phyloP scores from a whole-genome alignment of 2,113 vertebrate species.

The Corydoras sp. region DNA sequence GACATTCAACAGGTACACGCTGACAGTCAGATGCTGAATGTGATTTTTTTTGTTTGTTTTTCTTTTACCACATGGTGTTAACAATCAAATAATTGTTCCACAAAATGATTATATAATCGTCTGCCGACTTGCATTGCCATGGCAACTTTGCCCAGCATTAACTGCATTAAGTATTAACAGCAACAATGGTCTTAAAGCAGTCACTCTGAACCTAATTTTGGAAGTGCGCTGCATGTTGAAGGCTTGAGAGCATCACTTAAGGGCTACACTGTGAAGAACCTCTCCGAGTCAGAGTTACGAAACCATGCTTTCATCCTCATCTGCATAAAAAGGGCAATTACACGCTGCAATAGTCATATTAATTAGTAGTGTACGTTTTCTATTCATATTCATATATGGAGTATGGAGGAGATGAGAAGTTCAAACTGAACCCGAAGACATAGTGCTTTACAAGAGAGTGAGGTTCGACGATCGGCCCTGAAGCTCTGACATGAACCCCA shows the following conservation, averaged over 20 bases:
- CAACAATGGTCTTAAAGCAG: no score
- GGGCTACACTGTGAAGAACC: constrained; percentile 41
- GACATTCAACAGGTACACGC: no score
- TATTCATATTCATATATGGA: constrained; percentile 37
- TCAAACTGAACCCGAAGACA: constrained; percentile 21
- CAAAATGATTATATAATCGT: no score
- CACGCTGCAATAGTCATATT: constrained; percentile 66
- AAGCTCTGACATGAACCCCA: constrained; percentile 29
- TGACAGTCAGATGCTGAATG: no score
- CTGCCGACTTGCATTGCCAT: no score
- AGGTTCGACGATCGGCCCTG: constrained; percentile 25
- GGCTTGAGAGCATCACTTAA: not conserved
- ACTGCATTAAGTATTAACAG: no score
- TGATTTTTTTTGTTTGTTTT: no score
- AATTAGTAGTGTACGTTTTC: constrained; percentile 60
- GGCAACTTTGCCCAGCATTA: no score
- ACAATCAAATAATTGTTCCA: no score
- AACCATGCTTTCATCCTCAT: constrained; percentile 52
- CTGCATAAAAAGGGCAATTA: constrained; percentile 68
- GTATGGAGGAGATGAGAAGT: constrained; percentile 16
- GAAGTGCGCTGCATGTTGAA: no score
- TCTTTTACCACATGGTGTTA: no score
- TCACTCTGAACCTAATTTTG: no score
- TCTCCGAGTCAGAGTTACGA: constrained; percentile 63
- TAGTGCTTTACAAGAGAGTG: constrained; percentile 12